Base-by-base conservation (phyloP, 2,797 vertebrate species). In the Fratercula arctica region DNA sequence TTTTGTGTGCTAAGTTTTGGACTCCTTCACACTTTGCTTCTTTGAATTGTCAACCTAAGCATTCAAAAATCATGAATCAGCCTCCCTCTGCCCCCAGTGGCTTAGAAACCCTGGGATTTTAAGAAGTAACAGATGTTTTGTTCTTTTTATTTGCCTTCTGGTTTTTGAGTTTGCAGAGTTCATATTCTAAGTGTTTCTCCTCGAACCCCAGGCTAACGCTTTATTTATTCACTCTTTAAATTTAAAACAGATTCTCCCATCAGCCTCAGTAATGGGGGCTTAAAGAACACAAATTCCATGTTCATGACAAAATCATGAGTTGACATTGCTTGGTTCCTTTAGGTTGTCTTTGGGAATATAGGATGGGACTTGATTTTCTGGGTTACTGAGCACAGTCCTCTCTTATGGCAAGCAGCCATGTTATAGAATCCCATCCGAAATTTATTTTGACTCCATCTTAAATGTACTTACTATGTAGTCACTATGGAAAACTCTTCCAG, bases 41-140 rank as follows among this genome's bases (percentile, higher is more conserved):
- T 96, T 94, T 89, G 84, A 90, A 61, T 93, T 96, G 90, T 93
- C 93, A 95, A 77, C 93, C 78, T 95, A 92, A 95, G 88, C 84
- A 66, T 64, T 93, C 89, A 95, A 72, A 94, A 94, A 89, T 61
- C 78, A 78, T 94, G 95, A 95, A 95, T 96, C 95, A 92, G 89
- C 91, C 82, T 83, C 69, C 6, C 31, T 77, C 75, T 93, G 78
- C 91, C 87, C 53, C 87, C 87, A 93, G 94, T 78, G 96, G 81
- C 93, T 90, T 94, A 92, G 75, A 89, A 95, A 83, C 57, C 81
- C 85, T 59, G 25, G 85, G 84, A 87, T 93, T 93, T 96, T 95
- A 94, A 96, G 81, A 95, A 95, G 46, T 89, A 95, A 96, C 91
- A 96, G 95, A 95, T 97, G 94, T 95, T 95, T 95, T 87, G 25